Evolutionary conservation across 1,140 invertebrate genomes (phyloP).

Genomic region (Pararge aegeria): DNA sequence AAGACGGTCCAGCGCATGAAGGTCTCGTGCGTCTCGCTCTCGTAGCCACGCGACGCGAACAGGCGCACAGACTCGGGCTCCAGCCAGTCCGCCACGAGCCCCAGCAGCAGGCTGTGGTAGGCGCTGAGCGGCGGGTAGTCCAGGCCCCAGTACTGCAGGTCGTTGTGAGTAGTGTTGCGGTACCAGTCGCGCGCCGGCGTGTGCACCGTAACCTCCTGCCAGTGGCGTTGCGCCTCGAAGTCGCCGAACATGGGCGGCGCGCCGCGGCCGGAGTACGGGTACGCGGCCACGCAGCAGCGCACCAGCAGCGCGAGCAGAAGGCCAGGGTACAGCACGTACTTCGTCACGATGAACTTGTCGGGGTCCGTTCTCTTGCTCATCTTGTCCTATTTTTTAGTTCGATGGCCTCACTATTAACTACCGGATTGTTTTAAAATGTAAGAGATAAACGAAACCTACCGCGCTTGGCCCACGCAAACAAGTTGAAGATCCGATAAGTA

Average conservation of each 20-base stretch:
- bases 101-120: conserved; percentile 95
- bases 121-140: conserved; percentile 99
- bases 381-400: no score
- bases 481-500: conserved; percentile 25
- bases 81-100: conserved; percentile 83
- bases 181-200: conserved; percentile 92
- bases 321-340: conserved; percentile 70
- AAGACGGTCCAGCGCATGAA: conserved; percentile 97
- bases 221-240: conserved; percentile 99
- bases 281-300: conserved; percentile 87
- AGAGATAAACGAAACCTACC: no score
- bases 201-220: conserved; percentile 98
- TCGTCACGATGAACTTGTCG: conserved; percentile 62
- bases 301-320: conserved; percentile 82
- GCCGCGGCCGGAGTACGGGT: conserved; percentile 90
- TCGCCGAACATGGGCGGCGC: conserved; percentile 97
- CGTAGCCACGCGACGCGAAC: conserved; percentile 91
- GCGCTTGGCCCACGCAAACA: conserved; percentile 28
- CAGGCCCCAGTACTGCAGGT: conserved; percentile 98
- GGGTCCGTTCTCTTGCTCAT: conserved; percentile 63
- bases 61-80: conserved; percentile 88
- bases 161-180: conserved; percentile 91
- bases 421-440: no score
- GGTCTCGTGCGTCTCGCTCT: conserved; percentile 91
- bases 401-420: no score